Base-by-base conservation (phyloP, 53 echinoderm and acorn worm genomes). In the Crossaster papposus region DNA sequence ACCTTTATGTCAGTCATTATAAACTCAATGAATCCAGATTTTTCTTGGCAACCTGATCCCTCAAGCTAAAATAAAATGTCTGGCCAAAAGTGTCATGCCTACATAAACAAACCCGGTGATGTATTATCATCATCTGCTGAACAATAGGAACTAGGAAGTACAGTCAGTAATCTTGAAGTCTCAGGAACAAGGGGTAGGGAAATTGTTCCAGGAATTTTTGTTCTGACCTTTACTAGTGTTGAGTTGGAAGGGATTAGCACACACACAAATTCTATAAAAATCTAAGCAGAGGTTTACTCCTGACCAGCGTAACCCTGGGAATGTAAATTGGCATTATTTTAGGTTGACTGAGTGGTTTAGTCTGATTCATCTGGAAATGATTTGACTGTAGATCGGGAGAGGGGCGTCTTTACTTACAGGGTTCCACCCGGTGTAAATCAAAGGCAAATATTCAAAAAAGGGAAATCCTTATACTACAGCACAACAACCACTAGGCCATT, bases 301-400 rank as follows among this genome's bases (percentile, higher is more conserved):
- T n/a, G n/a, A n/a, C n/a, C 28, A 68, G 2, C 7, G 28, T 68
- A 20, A 20, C 58, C 15, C 58, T 14, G 4, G 11, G n/a, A 68
- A 68, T 68, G 24, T 26, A 11, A 26, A 68, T 68, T 68, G 68
- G 68, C 4, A 68, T 68, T 68, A 68, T 68, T 68, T 68, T 10
- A 3, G 68, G 68, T 68, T 68, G 68, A 68, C 68, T 68, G 68
- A n/a, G 11, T 12, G 28, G 28, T 2, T 7, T 26, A 68, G 28
- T 68, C 68, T 28, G 68, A n/a, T 28, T 68, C 68, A n/a, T 68
- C 24, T 68, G 68, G 68, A 77, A 29, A 22, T 14, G 23, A 77
- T 77, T 77, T 77, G 22, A 2, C 20, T 77, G 77, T 77, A 37
- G 77, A 34, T 33, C 8, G 18, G 77, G 77, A 77, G 77, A 12